Percentiles rank a stretch among this genome's conserved stretches.
Evolutionary conservation across 2,797 vertebrate genomes (phyloP).

Genomic region (Sebastes jordani): DNA sequence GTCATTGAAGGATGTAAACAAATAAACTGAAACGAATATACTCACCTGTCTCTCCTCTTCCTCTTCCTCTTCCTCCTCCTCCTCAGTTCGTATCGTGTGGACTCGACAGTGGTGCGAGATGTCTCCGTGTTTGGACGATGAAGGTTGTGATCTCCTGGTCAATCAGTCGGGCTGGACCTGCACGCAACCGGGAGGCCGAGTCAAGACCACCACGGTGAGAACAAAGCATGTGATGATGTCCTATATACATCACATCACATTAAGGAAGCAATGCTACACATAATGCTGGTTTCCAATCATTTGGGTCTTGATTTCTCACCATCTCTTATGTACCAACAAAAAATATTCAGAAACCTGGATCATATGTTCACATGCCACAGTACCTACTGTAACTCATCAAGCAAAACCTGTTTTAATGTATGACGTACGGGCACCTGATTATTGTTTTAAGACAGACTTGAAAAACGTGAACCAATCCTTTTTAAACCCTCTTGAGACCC

Average conservation of each 20-base stretch:
- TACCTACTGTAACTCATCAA: no score
- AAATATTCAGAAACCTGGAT: no score
- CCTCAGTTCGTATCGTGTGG: conserved; percentile 89
- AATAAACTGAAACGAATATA: no score
- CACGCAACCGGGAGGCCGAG: conserved; percentile 93
- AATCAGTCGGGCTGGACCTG: conserved; percentile 98
- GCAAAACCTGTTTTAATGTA: no score
- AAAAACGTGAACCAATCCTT: no score
- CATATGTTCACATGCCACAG: no score
- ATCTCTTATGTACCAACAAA: no score
- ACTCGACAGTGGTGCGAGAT: conserved; percentile 96
- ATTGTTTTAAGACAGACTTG: no score
- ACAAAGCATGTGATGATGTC: neutral
- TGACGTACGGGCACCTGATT: no score
- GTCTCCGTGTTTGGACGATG: conserved; percentile 94
- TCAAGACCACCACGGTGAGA: conserved; percentile 96
- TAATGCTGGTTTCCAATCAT: no score
- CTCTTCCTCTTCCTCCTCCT: conserved; percentile 17
- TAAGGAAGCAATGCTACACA: neutral
- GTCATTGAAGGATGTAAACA: neutral
- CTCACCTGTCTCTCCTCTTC: neutral
- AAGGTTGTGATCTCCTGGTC: conserved; percentile 92
- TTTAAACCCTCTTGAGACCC: no score
- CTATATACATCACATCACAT: neutral
- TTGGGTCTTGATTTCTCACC: no score